phyloP scores from a whole-genome alignment of 2,888 invertebrate species.

The Seladonia tumulorum region DNA sequence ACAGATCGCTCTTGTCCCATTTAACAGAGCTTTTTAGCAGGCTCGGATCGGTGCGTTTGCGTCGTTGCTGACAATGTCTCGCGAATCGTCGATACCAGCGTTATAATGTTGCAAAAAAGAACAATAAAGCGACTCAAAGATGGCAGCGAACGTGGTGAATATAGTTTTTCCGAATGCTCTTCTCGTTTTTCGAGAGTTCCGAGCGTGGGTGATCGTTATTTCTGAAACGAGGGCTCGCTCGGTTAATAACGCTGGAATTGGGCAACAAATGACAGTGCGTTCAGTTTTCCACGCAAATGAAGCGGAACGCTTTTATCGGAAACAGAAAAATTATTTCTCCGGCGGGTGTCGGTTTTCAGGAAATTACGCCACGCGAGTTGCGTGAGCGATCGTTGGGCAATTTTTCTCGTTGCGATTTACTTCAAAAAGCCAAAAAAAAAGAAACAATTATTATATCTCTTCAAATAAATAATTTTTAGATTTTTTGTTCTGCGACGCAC shows the following conservation, averaged over 20 bases:
- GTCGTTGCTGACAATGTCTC: not conserved
- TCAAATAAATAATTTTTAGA: too few species aligned
- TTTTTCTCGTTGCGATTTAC: too few species aligned
- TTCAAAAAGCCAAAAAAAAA: too few species aligned
- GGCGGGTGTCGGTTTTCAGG: not conserved
- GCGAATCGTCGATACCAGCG: constrained; percentile 8
- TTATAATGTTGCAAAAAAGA: not conserved
- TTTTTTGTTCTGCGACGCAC: too few species aligned
- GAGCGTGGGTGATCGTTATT: not conserved
- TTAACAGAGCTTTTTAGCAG: not conserved
- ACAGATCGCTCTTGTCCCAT: not conserved
- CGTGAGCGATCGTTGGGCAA: not conserved
- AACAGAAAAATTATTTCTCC: not conserved
- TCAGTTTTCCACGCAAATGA: not conserved
- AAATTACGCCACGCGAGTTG: not conserved
- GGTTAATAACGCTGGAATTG: not conserved
- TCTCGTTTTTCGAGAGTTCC: not conserved
- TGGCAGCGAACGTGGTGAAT: not conserved
- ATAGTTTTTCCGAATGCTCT: not conserved
- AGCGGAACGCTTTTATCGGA: not conserved
- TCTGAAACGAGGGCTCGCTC: not conserved
- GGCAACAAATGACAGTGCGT: not conserved
- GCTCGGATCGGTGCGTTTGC: not conserved
- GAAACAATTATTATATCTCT: too few species aligned
- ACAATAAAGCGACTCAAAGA: not conserved